These are phyloP conservation scores for Andrena dorsata DNA, from an alignment of 2,888 invertebrate species.

Conservation along the genomic window DNA sequence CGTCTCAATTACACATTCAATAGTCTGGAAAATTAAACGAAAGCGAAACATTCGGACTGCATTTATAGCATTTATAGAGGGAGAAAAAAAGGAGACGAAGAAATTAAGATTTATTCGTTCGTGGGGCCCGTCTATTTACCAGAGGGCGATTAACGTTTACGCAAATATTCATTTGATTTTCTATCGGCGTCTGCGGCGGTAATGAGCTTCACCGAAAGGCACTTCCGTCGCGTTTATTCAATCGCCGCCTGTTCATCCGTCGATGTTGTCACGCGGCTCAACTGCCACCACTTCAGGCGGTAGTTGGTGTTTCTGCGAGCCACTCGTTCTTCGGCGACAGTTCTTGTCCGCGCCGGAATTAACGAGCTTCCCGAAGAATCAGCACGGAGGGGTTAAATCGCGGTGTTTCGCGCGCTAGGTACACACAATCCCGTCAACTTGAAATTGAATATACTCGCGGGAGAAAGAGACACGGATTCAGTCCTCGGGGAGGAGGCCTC, in stretches of 20 bases:
- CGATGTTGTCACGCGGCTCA: conserved; percentile 45
- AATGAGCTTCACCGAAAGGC: conserved; percentile 44
- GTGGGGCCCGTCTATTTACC: conserved; percentile 19
- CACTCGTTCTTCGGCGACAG: conserved; percentile 16
- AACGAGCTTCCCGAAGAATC: conserved; percentile 69
- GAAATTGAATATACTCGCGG: conserved; percentile 65
- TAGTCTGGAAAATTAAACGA: conserved; percentile 8
- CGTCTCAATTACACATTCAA: conserved; percentile 4
- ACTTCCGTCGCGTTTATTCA: conserved; percentile 42
- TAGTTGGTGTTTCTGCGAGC: conserved; percentile 11
- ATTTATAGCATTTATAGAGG: neutral
- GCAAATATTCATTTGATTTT: conserved; percentile 38
- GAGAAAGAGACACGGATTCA: conserved; percentile 35
- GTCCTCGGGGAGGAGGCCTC: conserved; percentile 53
- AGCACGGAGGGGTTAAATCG: conserved; percentile 65
- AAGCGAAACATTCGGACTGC: neutral
- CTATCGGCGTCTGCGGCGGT: conserved; percentile 37
- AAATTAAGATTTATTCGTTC: neutral
- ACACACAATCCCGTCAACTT: conserved; percentile 63
- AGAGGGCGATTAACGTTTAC: conserved; percentile 33
- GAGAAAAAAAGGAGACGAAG: neutral
- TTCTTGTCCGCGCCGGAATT: conserved; percentile 59
- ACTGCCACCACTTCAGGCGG: conserved; percentile 31
- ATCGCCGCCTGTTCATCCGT: conserved; percentile 14
- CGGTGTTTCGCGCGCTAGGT: conserved; percentile 38